Evolutionary conservation across 2,888 invertebrate species (phyloP), one percentile per base, ranked within the genome.

Genomic region (Aleiodes testaceus): DNA sequence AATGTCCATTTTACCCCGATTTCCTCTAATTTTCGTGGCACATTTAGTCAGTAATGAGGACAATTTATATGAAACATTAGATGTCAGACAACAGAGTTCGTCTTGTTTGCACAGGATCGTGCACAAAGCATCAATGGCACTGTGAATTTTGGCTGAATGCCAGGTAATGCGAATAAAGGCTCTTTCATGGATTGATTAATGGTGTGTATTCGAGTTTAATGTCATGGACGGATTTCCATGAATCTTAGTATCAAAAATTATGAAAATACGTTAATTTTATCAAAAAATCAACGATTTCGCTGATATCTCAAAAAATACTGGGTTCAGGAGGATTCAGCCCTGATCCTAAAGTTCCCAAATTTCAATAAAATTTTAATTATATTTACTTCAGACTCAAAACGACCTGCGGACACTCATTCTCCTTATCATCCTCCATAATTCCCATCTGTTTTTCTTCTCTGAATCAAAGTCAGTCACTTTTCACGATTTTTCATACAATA

Each of bases 341-440:
- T 9, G 0, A 36, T 36, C 9, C 36, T 36, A n/a, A n/a, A n/a
- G n/a, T n/a, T n/a, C n/a, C n/a, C n/a, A 26, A 26, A 26, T 26
- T 26, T 26, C 26, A 26, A 26, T 26, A 5, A 26, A 26, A 26
- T 26, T 26, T 55, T 14, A 7, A 26, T 53, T 12, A 14, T 53
- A 67, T 66, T 71, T 71, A 71, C 71, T 52, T 36, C 26, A 44
- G 18, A 63, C 52, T 45, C 12, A 49, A 44, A 20, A 45, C 14
- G 22, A 55, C 79, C 77, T 69, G 76, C 72, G 79, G 79, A 65
- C 72, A 76, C 66, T 77, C 76, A 72, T 81, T 81, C 73, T 83
- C 82, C 79, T 83, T 81, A 76, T 80, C 73, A 72, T 77, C n/a
- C 14, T n/a, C 16, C 30, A 30, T 30, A 30, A 77, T 69, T 74